These are phyloP conservation scores for Muricea muricata DNA, from an alignment of 92 coral and sea anemone species.

Conservation along the genomic window DNA sequence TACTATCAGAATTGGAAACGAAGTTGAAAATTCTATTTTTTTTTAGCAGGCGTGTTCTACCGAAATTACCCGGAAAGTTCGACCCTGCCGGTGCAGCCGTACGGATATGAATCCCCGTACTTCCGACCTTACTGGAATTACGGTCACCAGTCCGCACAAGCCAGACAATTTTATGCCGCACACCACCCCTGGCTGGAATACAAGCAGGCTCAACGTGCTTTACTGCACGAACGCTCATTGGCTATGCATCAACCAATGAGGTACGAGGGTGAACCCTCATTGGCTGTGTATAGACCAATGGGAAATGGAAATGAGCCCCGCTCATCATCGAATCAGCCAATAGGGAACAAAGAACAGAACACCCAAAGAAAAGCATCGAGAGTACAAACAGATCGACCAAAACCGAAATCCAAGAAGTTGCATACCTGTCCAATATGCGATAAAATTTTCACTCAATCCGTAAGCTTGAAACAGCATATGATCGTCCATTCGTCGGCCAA, in stretches of 20 bases:
- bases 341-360: not conserved
- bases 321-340: not conserved
- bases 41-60: not conserved
- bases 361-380: not conserved
- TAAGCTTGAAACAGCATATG: constrained; percentile 72
- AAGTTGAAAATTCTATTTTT: not conserved
- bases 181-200: constrained; percentile 10
- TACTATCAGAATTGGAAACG: too few species aligned
- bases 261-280: not conserved
- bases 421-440: constrained; percentile 53
- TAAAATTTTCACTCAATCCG: constrained; percentile 63
- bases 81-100: not conserved
- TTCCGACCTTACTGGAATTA: not conserved
- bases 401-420: constrained; percentile 33
- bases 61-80: not conserved
- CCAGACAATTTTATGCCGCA: not conserved
- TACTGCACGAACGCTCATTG: not conserved
- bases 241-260: constrained; percentile 5
- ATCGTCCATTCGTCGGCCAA: constrained; percentile 64
- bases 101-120: not conserved
- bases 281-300: not conserved
- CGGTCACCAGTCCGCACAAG: not conserved
- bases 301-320: not conserved
- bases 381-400: not conserved
- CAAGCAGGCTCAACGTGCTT: not conserved